Conservation (phyloP, 2,888 invertebrate genomes). For the Abscondita cerata region DNA sequence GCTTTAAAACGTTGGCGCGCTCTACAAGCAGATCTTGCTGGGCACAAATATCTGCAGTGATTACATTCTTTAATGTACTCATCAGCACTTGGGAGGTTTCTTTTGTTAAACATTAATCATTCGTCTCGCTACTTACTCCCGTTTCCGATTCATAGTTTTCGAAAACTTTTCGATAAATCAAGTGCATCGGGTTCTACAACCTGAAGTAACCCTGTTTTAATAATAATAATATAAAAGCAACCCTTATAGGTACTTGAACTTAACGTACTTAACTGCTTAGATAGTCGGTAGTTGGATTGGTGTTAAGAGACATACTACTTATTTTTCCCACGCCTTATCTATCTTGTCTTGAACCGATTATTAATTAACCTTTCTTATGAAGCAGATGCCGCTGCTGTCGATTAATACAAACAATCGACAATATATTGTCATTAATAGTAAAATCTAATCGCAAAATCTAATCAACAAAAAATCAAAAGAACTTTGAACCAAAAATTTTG, state of each 20-base stretch:
- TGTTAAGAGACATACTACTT: constrained; percentile 15
- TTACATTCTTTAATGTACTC: not conserved
- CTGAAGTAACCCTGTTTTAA: constrained; percentile 15
- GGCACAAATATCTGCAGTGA: constrained; percentile 5
- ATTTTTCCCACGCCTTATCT: constrained; percentile 19
- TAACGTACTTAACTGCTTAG: not conserved
- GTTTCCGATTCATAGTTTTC: constrained; percentile 4
- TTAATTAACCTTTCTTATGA: constrained; percentile 1
- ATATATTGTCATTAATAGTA: no score
- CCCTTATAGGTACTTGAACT: constrained; percentile 10
- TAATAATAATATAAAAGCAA: constrained; percentile 10
- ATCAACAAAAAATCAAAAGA: no score
- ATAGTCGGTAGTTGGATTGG: constrained; percentile 1
- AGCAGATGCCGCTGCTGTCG: no score
- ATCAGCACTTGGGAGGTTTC: not conserved
- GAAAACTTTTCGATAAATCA: not conserved
- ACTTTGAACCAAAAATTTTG: no score
- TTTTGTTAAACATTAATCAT: not conserved
- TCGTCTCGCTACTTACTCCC: not conserved
- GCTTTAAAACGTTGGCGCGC: constrained; percentile 38
- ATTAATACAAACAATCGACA: no score
- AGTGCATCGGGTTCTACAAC: constrained; percentile 11
- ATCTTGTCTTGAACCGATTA: constrained; percentile 10
- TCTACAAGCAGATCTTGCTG: constrained; percentile 33
- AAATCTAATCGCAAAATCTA: no score